A percentile compares a stretch with the other conserved stretches of the same genome.
Evolutionary conservation across 2,797 vertebrate genomes (phyloP).

Genomic region (Chromis chromis): DNA sequence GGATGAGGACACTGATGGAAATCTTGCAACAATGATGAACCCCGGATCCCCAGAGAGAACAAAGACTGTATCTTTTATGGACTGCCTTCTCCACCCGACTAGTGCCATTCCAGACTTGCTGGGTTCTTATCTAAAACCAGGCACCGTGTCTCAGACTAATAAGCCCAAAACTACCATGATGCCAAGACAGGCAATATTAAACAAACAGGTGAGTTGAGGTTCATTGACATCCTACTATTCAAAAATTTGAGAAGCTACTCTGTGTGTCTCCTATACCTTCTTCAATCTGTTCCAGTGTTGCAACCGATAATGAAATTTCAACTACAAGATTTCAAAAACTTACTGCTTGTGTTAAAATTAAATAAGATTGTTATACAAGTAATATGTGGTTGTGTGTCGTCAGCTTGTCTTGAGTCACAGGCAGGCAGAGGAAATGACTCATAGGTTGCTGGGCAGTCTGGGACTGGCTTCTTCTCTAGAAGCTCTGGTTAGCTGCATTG

Average conservation of each 20-base stretch:
- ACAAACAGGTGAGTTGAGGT: constrained; percentile 69
- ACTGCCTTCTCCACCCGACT: constrained; percentile 67
- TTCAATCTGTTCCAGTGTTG: background rate
- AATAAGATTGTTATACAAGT: background rate
- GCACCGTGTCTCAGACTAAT: constrained; percentile 17
- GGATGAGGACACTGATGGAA: constrained; percentile 44
- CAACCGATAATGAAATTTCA: background rate
- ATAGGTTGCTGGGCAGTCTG: constrained; percentile 57
- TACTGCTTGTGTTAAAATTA: background rate
- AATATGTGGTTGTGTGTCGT: constrained; percentile 15
- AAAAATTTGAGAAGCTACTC: background rate
- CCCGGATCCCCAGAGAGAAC: constrained; percentile 7
- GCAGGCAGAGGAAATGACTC: constrained; percentile 69
- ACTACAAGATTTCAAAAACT: background rate
- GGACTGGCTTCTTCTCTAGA: constrained; percentile 57
- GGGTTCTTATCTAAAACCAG: constrained; percentile 57
- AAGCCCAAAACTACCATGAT: constrained; percentile 15
- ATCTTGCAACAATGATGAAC: background rate
- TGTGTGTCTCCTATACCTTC: background rate
- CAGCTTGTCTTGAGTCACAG: constrained; percentile 64
- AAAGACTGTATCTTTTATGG: constrained; percentile 65
- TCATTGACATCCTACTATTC: background rate
- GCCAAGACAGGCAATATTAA: constrained; percentile 34
- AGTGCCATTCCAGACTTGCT: constrained; percentile 71
- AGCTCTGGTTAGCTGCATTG: constrained; percentile 68